Base-by-base conservation (phyloP, 2,888 invertebrate species). In the Crematogaster levior region DNA sequence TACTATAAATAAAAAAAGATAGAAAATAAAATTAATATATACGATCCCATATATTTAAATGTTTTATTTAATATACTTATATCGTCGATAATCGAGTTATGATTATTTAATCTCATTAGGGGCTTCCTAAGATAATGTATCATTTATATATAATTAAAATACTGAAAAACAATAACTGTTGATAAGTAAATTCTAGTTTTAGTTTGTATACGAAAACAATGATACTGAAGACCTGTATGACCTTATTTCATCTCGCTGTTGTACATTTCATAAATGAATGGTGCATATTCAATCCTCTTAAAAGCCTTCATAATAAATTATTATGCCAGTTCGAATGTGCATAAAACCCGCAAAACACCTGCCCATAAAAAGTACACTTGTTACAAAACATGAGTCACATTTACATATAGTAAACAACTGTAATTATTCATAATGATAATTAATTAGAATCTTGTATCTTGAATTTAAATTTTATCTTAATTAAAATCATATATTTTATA, bases 231-330 rank as follows among this genome's bases (percentile, higher is more conserved):
- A 61, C 18, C 37, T 48, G 12, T 5, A 37, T 24, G 61, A 66
- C 51, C 15, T 75, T 53, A 66, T 75, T 66, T 65, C 9, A n/a
- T 65, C 27, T 66, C 65, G 27, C 75, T 51, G 37, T 24, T 37
- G n/a, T 79, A 70, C n/a, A 53, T 79, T 70, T 51, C 37, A 51
- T 58, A 53, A 68, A 74, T 34, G 58, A 72, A 12, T 27, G 48
- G 51, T 12, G 27, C 48, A 30, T 24, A 61, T 79, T 58, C 77
- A 79, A 70, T 79, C 70, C 56, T 43, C 34, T 68, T 68, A 34
- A 79, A 70, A 79, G 56, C 77, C 18, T 70, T 68, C 43, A 43
- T 43, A 15, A 12, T 34, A 68, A 77, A 30, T 53, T 77, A 43
- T 56, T 9, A 30, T 70, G 34, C 10, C 24, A 56, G 34, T 56